Evolutionary conservation across 2,797 vertebrate genomes (phyloP).

Genomic region (Staurois parvus): DNA sequence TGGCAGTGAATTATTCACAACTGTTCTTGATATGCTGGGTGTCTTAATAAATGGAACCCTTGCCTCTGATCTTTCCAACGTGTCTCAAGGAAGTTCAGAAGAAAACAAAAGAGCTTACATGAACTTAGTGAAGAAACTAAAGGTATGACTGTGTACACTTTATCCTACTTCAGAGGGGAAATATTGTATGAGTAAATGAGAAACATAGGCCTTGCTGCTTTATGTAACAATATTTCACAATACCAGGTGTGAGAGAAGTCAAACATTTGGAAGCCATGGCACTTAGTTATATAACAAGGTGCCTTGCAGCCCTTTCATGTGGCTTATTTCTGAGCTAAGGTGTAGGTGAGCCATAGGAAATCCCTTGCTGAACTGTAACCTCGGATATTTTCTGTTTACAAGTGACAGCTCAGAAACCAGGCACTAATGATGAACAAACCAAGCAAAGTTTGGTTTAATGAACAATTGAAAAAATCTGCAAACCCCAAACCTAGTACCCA

Average conservation of each 20-base stretch:
- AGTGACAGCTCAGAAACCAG: no score
- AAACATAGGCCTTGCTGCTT: neutral
- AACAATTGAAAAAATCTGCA: no score
- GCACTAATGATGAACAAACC: no score
- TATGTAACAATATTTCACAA: neutral
- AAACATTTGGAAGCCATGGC: neutral
- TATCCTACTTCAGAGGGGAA: conserved; percentile 5
- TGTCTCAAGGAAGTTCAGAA: conserved; percentile 73
- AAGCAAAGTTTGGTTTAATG: no score
- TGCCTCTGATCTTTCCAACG: conserved; percentile 69
- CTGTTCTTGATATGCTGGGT: conserved; percentile 75
- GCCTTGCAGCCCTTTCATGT: neutral
- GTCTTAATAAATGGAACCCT: conserved; percentile 74
- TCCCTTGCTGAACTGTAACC: no score
- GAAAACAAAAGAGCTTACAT: conserved; percentile 75
- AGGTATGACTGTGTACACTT: conserved; percentile 66
- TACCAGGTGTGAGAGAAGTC: neutral
- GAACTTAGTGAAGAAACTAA: conserved; percentile 75
- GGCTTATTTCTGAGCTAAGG: neutral
- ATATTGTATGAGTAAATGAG: conserved; percentile 12
- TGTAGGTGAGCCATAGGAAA: no score
- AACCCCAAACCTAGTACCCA: no score
- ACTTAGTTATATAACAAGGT: neutral
- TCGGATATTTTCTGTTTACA: no score
- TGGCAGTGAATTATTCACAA: conserved; percentile 73